phyloP scores from a whole-genome alignment of 1,140 invertebrate genomes.

The Papilio xuthus region DNA sequence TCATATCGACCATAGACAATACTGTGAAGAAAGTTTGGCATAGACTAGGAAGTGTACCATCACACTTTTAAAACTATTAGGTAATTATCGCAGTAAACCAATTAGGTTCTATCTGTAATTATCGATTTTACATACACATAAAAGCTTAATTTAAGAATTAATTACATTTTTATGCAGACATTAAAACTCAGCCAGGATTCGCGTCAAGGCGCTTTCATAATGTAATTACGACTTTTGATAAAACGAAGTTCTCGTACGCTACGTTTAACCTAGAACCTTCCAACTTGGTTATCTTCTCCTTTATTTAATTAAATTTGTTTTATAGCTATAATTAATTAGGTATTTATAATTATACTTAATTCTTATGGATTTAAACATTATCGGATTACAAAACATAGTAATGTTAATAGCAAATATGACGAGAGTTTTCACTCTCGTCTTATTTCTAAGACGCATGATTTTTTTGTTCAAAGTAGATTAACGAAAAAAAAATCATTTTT shows the following conservation, averaged over 20 bases:
- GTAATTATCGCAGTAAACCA: neutral
- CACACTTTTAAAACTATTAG: neutral
- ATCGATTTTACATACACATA: slow-evolving; percentile 11
- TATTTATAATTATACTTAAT: slow-evolving; percentile 17
- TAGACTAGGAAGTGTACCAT: no score
- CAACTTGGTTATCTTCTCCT: slow-evolving; percentile 28
- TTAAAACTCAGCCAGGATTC: slow-evolving; percentile 35
- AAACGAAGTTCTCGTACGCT: slow-evolving; percentile 37
- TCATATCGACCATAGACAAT: no score
- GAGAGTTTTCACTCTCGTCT: neutral
- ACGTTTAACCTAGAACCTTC: slow-evolving; percentile 32
- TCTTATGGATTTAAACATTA: neutral
- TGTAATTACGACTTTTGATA: slow-evolving; percentile 39
- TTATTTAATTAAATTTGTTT: slow-evolving; percentile 35
- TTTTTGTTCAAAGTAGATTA: no score
- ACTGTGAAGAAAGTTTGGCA: no score
- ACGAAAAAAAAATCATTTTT: no score
- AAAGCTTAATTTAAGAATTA: slow-evolving; percentile 22
- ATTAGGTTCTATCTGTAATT: neutral
- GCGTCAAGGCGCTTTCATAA: slow-evolving; percentile 39
- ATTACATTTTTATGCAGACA: slow-evolving; percentile 31
- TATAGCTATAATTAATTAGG: slow-evolving; percentile 16
- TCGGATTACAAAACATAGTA: neutral
- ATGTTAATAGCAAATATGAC: neutral
- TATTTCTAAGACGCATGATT: no score